Conservation (phyloP, 2,113 vertebrate genomes). For the Pangasianodon gigas region DNA sequence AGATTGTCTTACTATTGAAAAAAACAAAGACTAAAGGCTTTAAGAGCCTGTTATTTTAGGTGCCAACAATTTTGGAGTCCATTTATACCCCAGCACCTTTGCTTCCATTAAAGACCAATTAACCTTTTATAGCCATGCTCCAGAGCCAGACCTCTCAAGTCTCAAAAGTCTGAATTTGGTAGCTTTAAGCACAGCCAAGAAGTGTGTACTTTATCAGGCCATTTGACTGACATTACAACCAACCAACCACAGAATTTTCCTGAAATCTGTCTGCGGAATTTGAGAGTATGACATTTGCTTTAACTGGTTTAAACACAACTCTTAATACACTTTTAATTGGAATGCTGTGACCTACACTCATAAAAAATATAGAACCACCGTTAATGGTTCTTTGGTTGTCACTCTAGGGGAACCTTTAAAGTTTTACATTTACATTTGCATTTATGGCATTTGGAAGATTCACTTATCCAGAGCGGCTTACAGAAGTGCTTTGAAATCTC, state of each 20-base stretch:
- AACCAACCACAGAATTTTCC: background rate
- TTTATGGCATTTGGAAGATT: too few relatives aligned
- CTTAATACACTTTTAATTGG: too few relatives aligned
- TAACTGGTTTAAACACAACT: too few relatives aligned
- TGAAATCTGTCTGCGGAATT: too few relatives aligned
- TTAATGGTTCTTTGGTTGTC: too few relatives aligned
- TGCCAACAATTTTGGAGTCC: constrained; percentile 22
- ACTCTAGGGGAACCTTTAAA: too few relatives aligned
- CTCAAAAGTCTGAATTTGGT: background rate
- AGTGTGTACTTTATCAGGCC: background rate
- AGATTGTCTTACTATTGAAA: constrained; percentile 12
- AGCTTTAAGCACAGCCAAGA: background rate
- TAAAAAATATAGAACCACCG: too few relatives aligned
- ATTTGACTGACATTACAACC: background rate
- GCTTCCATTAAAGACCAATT: background rate
- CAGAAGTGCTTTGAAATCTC: too few relatives aligned
- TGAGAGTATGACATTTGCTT: too few relatives aligned
- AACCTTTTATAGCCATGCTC: constrained; percentile 2
- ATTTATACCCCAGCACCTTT: constrained; percentile 27
- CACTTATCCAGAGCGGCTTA: too few relatives aligned
- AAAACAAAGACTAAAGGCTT: constrained; percentile 20
- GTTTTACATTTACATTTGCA: too few relatives aligned
- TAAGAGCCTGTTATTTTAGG: constrained; percentile 36
- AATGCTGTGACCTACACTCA: too few relatives aligned
- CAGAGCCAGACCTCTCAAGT: background rate